These are phyloP conservation scores for Melanchra persicariae DNA, from an alignment of 2,888 invertebrate species.

Conservation along the genomic window DNA sequence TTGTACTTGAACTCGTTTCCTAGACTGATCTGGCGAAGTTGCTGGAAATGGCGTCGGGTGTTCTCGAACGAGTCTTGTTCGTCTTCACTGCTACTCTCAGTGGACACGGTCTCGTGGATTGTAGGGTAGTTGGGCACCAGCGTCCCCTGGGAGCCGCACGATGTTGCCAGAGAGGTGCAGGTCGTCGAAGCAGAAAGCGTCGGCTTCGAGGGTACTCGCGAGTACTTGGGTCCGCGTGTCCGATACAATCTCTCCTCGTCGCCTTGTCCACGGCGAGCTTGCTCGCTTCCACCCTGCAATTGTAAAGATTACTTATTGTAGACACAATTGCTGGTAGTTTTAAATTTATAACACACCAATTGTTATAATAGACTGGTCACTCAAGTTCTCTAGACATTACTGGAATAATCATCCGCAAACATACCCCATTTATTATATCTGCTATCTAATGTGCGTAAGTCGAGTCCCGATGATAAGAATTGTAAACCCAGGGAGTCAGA, in stretches of 20 bases:
- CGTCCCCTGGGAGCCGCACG: slow-evolving; percentile 87
- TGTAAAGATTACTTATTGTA: slow-evolving; percentile 57
- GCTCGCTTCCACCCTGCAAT: slow-evolving; percentile 87
- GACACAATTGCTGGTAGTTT: slow-evolving; percentile 27
- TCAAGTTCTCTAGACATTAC: slow-evolving; percentile 79
- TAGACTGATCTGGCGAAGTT: slow-evolving; percentile 91
- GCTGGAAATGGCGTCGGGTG: slow-evolving; percentile 91
- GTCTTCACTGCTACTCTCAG: slow-evolving; percentile 89
- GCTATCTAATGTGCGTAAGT: slow-evolving; percentile 88
- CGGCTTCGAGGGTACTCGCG: slow-evolving; percentile 87
- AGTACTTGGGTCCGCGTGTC: slow-evolving; percentile 86
- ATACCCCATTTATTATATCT: slow-evolving; percentile 87
- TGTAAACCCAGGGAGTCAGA: slow-evolving; percentile 78
- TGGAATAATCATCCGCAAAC: slow-evolving; percentile 84
- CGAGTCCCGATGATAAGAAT: slow-evolving; percentile 80
- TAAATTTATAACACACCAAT: slow-evolving; percentile 65
- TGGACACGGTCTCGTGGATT: slow-evolving; percentile 84
- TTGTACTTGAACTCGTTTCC: slow-evolving; percentile 92
- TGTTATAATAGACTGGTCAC: slow-evolving; percentile 72
- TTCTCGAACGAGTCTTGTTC: slow-evolving; percentile 90
- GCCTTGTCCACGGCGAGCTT: slow-evolving; percentile 83
- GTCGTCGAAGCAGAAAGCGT: slow-evolving; percentile 91
- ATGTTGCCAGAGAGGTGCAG: slow-evolving; percentile 91
- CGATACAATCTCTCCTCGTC: slow-evolving; percentile 87
- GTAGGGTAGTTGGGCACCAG: slow-evolving; percentile 86